Conservation (phyloP, 1,140 invertebrate genomes). For the Lordiphosa mommai region DNA sequence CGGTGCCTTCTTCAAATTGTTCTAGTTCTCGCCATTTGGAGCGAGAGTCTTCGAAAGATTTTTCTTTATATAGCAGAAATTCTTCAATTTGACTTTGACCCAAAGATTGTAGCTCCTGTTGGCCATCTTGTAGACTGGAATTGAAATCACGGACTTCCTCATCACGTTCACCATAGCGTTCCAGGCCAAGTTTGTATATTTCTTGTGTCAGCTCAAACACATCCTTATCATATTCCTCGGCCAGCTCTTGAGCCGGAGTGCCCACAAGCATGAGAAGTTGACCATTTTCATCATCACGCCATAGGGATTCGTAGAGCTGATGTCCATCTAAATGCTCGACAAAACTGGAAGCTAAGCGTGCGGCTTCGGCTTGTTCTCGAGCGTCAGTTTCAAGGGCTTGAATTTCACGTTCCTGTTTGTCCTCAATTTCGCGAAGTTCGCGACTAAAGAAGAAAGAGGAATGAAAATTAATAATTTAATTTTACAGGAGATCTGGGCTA, state of each 20-base stretch:
- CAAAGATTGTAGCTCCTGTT: slow-evolving; percentile 70
- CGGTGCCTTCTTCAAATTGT: slow-evolving; percentile 42
- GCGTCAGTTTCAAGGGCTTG: slow-evolving; percentile 77
- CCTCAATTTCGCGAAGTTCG: slow-evolving; percentile 79
- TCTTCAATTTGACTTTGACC: slow-evolving; percentile 64
- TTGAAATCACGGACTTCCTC: slow-evolving; percentile 86
- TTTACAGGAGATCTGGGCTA: too few relatives aligned
- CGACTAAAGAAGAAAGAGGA: slow-evolving; percentile 28
- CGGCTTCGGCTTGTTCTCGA: slow-evolving; percentile 78
- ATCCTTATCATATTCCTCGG: slow-evolving; percentile 81
- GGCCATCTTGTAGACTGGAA: slow-evolving; percentile 84
- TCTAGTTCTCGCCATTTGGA: slow-evolving; percentile 62
- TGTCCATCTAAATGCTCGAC: slow-evolving; percentile 87
- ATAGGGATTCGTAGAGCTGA: slow-evolving; percentile 87
- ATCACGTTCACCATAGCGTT: slow-evolving; percentile 83
- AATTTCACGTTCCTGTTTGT: slow-evolving; percentile 81
- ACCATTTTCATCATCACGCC: slow-evolving; percentile 87
- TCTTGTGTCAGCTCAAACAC: slow-evolving; percentile 84
- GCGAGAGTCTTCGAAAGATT: slow-evolving; percentile 50
- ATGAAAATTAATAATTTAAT: not conserved
- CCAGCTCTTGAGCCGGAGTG: slow-evolving; percentile 82
- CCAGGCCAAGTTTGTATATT: slow-evolving; percentile 86
- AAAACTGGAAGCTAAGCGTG: slow-evolving; percentile 82
- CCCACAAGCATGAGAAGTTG: slow-evolving; percentile 84
- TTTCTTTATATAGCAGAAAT: slow-evolving; percentile 59